Percentiles rank a stretch among this genome's conserved stretches.
phyloP scores from a whole-genome alignment of 2,113 vertebrate species.

The Alethe diademata region DNA sequence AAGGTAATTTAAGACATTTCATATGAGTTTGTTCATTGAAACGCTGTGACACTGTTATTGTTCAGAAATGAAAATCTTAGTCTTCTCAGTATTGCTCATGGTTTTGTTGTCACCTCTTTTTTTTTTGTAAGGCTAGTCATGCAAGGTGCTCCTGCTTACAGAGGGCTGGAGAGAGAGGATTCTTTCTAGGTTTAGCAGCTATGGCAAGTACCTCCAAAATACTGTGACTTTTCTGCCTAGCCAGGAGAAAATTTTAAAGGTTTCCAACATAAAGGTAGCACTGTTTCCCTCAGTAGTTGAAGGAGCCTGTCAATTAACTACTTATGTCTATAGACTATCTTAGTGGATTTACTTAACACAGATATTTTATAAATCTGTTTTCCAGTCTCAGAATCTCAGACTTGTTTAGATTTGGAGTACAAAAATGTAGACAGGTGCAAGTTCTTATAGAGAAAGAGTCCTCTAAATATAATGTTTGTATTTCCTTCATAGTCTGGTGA shows the following conservation, averaged over 20 bases:
- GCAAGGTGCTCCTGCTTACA: background rate
- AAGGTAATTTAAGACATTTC: slow-evolving; percentile 17
- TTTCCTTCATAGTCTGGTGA: background rate
- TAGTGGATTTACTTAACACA: background rate
- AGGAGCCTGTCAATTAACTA: background rate
- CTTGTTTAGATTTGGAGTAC: background rate
- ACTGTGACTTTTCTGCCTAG: background rate
- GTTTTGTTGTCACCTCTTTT: background rate
- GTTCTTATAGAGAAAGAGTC: background rate
- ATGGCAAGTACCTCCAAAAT: background rate
- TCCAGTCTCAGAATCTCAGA: background rate
- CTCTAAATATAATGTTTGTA: background rate
- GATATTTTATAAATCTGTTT: background rate
- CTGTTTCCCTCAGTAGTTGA: background rate
- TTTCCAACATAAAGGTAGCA: background rate
- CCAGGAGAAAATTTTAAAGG: background rate
- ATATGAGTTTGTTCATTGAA: background rate
- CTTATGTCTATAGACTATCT: background rate
- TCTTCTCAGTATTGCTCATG: background rate
- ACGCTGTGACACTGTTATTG: background rate
- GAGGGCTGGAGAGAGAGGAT: background rate
- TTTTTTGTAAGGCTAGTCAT: background rate
- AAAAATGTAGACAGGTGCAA: background rate
- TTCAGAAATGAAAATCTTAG: background rate
- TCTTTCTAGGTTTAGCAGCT: background rate